Evolutionary conservation across 2,797 vertebrate genomes (phyloP).

Genomic region (Apogon hyalosoma): DNA sequence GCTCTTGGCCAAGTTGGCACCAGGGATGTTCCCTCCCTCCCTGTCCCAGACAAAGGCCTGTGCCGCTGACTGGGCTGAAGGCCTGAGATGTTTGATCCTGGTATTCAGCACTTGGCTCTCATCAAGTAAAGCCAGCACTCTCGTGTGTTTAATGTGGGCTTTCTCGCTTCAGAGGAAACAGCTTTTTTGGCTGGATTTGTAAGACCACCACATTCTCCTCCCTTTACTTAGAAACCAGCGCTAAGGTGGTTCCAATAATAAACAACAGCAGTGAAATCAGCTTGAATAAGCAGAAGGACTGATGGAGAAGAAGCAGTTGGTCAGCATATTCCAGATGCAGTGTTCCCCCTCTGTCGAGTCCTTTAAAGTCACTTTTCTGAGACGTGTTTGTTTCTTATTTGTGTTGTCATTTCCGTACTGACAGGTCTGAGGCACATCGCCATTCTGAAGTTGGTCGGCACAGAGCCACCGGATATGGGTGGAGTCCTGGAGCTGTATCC

Average conservation of each 20-base stretch:
- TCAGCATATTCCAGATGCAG: slow-evolving; percentile 1
- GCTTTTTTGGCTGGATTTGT: slow-evolving; percentile 52
- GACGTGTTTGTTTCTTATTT: slow-evolving; percentile 24
- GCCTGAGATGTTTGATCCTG: slow-evolving; percentile 55
- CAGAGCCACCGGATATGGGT: slow-evolving; percentile 87
- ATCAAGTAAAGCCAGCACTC: slow-evolving; percentile 48
- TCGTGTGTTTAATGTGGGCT: slow-evolving; percentile 55
- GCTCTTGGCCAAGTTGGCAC: slow-evolving; percentile 54
- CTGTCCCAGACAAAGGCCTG: slow-evolving; percentile 49
- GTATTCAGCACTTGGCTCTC: slow-evolving; percentile 61
- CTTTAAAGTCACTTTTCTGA: slow-evolving; percentile 3
- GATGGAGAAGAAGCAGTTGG: slow-evolving; percentile 24
- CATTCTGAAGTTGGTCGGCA: slow-evolving; percentile 92
- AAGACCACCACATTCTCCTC: slow-evolving; percentile 43
- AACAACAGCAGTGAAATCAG: slow-evolving; percentile 30
- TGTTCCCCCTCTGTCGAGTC: slow-evolving; percentile 4
- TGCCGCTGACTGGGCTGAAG: slow-evolving; percentile 65
- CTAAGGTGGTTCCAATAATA: slow-evolving; percentile 41
- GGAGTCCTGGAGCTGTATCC: slow-evolving; percentile 96
- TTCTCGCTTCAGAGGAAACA: slow-evolving; percentile 55
- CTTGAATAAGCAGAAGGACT: slow-evolving; percentile 8
- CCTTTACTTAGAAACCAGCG: slow-evolving; percentile 27
- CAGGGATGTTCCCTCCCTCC: slow-evolving; percentile 18
- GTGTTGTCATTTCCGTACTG: slow-evolving; percentile 30
- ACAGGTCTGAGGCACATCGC: slow-evolving; percentile 96